Base-by-base conservation (phyloP, 2,797 vertebrate genomes). In the Silurus lanzhouensis region DNA sequence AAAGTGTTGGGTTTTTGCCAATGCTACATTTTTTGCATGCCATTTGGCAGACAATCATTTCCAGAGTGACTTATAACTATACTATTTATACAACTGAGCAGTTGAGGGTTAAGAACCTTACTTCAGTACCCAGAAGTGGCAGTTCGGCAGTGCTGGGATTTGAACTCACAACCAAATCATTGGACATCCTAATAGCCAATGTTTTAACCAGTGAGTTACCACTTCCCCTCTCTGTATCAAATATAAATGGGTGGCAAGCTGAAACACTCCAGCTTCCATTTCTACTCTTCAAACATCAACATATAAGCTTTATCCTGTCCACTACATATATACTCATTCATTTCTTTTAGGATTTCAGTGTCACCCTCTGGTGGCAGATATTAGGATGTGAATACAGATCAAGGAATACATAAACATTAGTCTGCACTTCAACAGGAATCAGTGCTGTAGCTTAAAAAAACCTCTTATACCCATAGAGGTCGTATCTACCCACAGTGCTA, bases 401-500 rank as follows among this genome's bases (percentile, higher is more conserved):
- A 79, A 83, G 76, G 74, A 84, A 70, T 83, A 86, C 46, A 85
- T n/a, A 83, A 64, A 68, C 55, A 81, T 78, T 78, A 76, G 38
- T 44, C 78, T 86, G 74, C 72, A 79, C 46, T 64, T 82, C n/a
- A 87, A 81, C 85, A 86, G 76, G 61, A 88, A 86, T 82, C 77
- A 81, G 77, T 84, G 68, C 55, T 81, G 77, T 60, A 76, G 66
- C 66, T n/a, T 27, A 60, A 67, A 70, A 58, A 70, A 74, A 84
- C 6, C n/a, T 67, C 48, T 64, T 58, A 67, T 60, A 81, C 60
- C 81, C 85, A 83, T 25, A 44, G n/a, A 77, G 67, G 82, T 83
- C 85, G 66, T 48, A 79, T 77, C 44, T 86, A 81, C 52, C 86
- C 86, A 87, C 71, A 84, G 70, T 81, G 76, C 83, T 87, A 88